Base-by-base conservation (phyloP, 2,888 invertebrate genomes). In the Drosophila cognata region DNA sequence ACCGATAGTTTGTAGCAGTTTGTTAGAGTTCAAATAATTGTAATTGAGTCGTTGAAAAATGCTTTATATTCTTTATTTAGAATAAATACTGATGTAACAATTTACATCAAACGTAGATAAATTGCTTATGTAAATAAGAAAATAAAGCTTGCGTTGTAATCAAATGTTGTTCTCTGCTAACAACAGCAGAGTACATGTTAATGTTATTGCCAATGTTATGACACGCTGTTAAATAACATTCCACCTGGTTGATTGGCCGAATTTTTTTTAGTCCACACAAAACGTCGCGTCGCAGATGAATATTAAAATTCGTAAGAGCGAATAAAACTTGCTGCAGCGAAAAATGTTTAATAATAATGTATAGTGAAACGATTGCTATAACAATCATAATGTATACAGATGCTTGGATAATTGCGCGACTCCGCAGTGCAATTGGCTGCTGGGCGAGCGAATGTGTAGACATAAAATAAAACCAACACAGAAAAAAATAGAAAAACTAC, bases 201-300 rank as follows among this genome's bases (percentile, higher is more conserved):
- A 35, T 43, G 38, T 29, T 36, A 11, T 31, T 41, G 33, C 21
- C 31, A 18, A 38, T 71, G 62, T 74, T 68, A 68, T 31, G 13
- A 5, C 43, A 21, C 18, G n/a, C 69, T 74, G 75, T 77, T 77
- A 76, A 75, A 10, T 76, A 76, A 72, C 76, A 76, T 76, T 76
- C 76, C 76, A 76, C 76, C 76, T 76, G 76, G 76, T 76, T 78
- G 78, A 74, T 77, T 77, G 74, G 79, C 77, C 79, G 79, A 79
- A 69, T 41, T 79, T 52, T 63, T 72, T 78, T 50, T 79, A 79
- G 77, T 79, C 53, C 69, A 58, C 35, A 41, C 35, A 50, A 69
- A 75, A 74, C 81, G 46, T 46, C 46, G 77, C 81, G 77, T 71
- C 78, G 77, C 81, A 72, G 58, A 78, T 77, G 63, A 64, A 62